Percentiles rank a stretch among this genome's conserved stretches.
Evolutionary conservation across 2,113 vertebrate genomes (phyloP).

Genomic region (Proterorhinus semilunaris): DNA sequence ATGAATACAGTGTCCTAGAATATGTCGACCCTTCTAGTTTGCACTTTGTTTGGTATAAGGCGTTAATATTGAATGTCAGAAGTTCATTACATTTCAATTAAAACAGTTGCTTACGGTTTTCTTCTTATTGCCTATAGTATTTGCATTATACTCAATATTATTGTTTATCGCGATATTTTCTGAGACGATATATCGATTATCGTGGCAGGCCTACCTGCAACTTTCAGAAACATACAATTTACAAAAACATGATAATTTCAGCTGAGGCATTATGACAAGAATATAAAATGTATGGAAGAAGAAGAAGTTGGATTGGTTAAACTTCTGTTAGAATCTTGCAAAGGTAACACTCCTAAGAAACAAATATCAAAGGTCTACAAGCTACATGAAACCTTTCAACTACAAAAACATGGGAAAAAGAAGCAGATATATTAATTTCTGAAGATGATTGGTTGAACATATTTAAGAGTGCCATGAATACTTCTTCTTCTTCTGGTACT

Average conservation of each 20-base stretch:
- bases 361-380: not conserved
- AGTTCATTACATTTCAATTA: no score
- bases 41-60: no score
- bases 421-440: not conserved
- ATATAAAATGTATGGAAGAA: not conserved
- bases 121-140: no score
- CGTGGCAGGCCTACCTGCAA: no score
- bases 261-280: not conserved
- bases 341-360: not conserved
- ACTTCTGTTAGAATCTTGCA: not conserved
- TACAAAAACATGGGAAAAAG: not conserved
- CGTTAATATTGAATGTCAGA: no score
- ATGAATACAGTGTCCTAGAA: no score
- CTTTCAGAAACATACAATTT: no score
- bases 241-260: not conserved
- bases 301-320: not conserved
- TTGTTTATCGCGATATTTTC: no score
- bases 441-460: not conserved
- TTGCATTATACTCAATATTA: no score
- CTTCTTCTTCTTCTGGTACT: not conserved
- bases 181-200: no score
- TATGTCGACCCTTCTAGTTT: no score
- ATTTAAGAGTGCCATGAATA: not conserved
- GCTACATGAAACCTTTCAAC: not conserved
- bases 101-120: no score